phyloP scores from a whole-genome alignment of 2,888 invertebrate species.

The Philopedon plagiatum region DNA sequence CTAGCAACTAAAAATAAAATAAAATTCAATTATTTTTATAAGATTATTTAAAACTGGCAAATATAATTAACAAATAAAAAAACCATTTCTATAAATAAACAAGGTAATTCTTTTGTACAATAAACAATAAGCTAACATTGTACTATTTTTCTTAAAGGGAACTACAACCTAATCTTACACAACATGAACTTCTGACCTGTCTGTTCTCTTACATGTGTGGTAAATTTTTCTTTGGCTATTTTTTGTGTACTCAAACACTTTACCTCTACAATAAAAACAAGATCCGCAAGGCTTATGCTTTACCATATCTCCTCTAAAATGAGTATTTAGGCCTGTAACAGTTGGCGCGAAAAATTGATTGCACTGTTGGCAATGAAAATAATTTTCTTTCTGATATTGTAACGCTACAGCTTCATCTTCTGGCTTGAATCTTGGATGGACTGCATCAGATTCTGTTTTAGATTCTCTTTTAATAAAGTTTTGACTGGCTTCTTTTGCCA shows the following conservation, averaged over 20 bases:
- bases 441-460: conserved; percentile 63
- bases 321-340: conserved; percentile 59
- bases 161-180: too few species aligned
- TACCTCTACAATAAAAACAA: conserved; percentile 64
- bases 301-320: conserved; percentile 61
- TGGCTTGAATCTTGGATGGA: conserved; percentile 63
- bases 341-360: conserved; percentile 63
- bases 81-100: too few species aligned
- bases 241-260: conserved; percentile 62
- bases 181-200: not conserved
- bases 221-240: conserved; percentile 58
- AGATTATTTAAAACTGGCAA: too few species aligned
- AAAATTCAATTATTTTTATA: too few species aligned
- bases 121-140: too few species aligned
- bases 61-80: too few species aligned
- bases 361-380: conserved; percentile 63
- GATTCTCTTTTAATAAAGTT: conserved; percentile 41
- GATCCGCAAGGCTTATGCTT: conserved; percentile 59
- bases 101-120: too few species aligned
- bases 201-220: conserved; percentile 59
- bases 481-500: conserved; percentile 35
- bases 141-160: too few species aligned
- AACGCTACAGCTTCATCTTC: conserved; percentile 57
- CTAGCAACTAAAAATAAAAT: too few species aligned
- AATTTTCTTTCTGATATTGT: conserved; percentile 61